Base-by-base conservation (phyloP, 2,888 invertebrate genomes). In the Drosophila diplacantha region DNA sequence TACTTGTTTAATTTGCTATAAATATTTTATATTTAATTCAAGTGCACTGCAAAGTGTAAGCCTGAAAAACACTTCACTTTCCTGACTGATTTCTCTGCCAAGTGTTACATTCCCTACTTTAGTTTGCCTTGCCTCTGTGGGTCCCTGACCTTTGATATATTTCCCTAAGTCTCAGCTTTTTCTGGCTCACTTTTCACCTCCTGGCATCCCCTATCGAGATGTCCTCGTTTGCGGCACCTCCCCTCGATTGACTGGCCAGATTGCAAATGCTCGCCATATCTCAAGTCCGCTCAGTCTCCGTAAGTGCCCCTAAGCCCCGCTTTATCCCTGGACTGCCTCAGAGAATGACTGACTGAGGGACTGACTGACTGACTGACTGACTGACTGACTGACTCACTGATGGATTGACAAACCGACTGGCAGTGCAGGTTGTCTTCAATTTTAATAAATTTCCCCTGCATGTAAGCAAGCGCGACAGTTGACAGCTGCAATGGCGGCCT, bases 381-480 rank as follows among this genome's bases (percentile, higher is more conserved):
- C 39, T n/a, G 50, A 37, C 54, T 54, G 53, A 57, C 39, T 63
- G 61, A 53, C 53, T 65, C 58, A 59, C 44, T 69, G 60, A 46
- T 63, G 56, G 60, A 57, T 47, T 73, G 62, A 60, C 69, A 64
- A 61, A 43, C 55, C 65, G 69, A 57, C 41, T 67, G 31, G 39
- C 35, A 72, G 58, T 66, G 69, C 75, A 63, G 76, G 72, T 61
- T 75, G 72, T 77, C 64, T 73, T 80, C 78, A 68, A 67, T 73
- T 75, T 77, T 74, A 78, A 78, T 80, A 80, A 67, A 77, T 75
- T 77, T 77, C 57, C 69, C 74, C 9, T 61, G 61, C 74, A 73
- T 73, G 72, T 73, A 73, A 67, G 75, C 74, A 64, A 75, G 75
- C 66, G 75, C 78, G 75, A 74, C 80, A 80, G 77, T 74, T 78